A percentile compares a stretch with the other conserved stretches of the same genome.
These are phyloP conservation scores for Agapetus fuscipes DNA, from an alignment of 2,888 invertebrate genomes.

Conservation along the genomic window DNA sequence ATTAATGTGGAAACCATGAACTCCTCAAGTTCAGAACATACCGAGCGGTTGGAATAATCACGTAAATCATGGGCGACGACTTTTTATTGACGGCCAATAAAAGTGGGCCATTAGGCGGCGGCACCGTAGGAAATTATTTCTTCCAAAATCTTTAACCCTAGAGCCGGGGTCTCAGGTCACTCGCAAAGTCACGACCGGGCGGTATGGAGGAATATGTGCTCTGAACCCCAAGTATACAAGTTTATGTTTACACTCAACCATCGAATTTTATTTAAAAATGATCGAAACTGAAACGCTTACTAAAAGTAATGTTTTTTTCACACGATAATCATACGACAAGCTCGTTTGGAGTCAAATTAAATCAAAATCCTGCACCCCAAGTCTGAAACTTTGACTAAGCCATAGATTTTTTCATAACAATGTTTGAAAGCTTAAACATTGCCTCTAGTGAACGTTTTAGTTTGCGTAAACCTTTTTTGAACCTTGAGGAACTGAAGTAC, in stretches of 20 bases:
- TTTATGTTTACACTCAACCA: background rate
- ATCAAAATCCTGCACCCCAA: no score
- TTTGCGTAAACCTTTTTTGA: no score
- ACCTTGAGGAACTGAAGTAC: no score
- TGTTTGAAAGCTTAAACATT: no score
- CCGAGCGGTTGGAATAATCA: constrained; percentile 9
- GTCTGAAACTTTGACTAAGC: no score
- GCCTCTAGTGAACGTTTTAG: no score
- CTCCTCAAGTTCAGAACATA: constrained; percentile 11
- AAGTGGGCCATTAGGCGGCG: constrained; percentile 1
- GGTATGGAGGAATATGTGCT: background rate
- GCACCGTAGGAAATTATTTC: constrained; percentile 6
- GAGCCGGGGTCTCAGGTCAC: constrained; percentile 4
- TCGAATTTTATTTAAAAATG: background rate
- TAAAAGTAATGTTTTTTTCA: no score
- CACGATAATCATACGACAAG: no score
- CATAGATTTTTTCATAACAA: no score
- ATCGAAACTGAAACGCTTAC: no score
- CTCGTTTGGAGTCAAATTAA: no score
- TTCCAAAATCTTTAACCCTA: constrained; percentile 6
- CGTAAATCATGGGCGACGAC: constrained; percentile 3
- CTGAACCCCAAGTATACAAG: background rate
- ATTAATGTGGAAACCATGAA: constrained; percentile 16
- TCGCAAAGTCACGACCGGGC: constrained; percentile 9
- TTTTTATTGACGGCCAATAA: constrained; percentile 11